Evolutionary conservation across 2,888 invertebrate species (phyloP).

Genomic region (Brachypalpus laphriformis): DNA sequence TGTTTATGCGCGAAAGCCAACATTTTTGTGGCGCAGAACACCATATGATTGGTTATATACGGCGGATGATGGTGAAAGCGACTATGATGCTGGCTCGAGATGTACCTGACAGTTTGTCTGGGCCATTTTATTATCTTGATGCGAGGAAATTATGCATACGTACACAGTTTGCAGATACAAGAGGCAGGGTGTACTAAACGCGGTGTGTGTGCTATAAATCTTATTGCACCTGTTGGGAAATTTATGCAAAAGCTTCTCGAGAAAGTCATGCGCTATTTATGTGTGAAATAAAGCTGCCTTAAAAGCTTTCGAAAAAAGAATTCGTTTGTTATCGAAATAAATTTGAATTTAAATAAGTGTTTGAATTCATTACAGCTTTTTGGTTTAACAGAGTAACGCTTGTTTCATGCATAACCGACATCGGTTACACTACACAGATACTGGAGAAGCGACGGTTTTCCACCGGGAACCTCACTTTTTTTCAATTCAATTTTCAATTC

Average conservation of each 20-base stretch:
- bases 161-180: background rate
- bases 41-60: constrained; percentile 65
- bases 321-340: constrained; percentile 9
- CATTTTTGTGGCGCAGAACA: constrained; percentile 52
- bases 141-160: background rate
- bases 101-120: constrained; percentile 37
- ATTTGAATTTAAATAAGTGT: background rate
- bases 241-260: background rate
- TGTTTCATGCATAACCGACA: too few relatives aligned
- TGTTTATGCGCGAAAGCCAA: constrained; percentile 75
- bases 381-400: too few relatives aligned
- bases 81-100: constrained; percentile 14
- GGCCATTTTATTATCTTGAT: constrained; percentile 15
- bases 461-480: too few relatives aligned
- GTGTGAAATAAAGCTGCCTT: constrained; percentile 18
- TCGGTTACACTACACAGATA: too few relatives aligned
- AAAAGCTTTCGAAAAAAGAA: constrained; percentile 21
- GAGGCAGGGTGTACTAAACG: background rate
- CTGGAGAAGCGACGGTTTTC: too few relatives aligned
- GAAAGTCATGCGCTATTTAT: constrained; percentile 30
- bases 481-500: too few relatives aligned
- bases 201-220: background rate
- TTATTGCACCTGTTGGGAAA: constrained; percentile 50
- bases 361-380: background rate
- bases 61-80: background rate